Percentiles rank a stretch among this genome's conserved stretches.
These are phyloP conservation scores for Hecatera dysodea DNA, from an alignment of 2,888 invertebrate species.

Conservation along the genomic window DNA sequence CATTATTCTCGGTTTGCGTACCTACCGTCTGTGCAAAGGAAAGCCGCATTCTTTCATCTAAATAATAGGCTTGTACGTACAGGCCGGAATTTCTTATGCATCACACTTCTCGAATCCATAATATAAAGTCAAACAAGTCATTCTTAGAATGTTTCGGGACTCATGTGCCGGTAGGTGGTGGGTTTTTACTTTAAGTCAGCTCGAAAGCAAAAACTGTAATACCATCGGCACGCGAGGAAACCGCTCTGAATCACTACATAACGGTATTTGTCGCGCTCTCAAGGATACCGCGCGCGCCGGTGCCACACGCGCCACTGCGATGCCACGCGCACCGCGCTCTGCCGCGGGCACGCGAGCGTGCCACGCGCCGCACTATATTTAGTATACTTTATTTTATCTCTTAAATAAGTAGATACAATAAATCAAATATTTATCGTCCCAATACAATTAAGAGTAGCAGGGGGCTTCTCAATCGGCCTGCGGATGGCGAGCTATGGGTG, in stretches of 20 bases:
- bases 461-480: too few species aligned
- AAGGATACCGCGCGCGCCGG: conserved; percentile 23
- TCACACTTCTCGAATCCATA: background rate
- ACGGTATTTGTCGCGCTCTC: conserved; percentile 38
- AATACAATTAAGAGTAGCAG: too few species aligned
- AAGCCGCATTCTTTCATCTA: background rate
- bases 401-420: too few species aligned
- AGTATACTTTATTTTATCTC: too few species aligned
- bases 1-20: background rate
- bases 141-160: conserved; percentile 28
- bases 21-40: too few species aligned
- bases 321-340: too few species aligned
- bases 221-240: conserved; percentile 43
- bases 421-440: too few species aligned
- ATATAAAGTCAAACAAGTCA: background rate
- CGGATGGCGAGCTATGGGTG: too few species aligned
- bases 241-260: conserved; percentile 57
- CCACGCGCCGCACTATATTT: background rate
- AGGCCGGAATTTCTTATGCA: background rate
- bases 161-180: conserved; percentile 17
- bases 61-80: background rate
- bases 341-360: background rate
- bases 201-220: conserved; percentile 32
- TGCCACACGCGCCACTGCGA: background rate
- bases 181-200: conserved; percentile 42